phyloP scores from a whole-genome alignment of 2,113 vertebrate species.

The Bubo scandiacus region DNA sequence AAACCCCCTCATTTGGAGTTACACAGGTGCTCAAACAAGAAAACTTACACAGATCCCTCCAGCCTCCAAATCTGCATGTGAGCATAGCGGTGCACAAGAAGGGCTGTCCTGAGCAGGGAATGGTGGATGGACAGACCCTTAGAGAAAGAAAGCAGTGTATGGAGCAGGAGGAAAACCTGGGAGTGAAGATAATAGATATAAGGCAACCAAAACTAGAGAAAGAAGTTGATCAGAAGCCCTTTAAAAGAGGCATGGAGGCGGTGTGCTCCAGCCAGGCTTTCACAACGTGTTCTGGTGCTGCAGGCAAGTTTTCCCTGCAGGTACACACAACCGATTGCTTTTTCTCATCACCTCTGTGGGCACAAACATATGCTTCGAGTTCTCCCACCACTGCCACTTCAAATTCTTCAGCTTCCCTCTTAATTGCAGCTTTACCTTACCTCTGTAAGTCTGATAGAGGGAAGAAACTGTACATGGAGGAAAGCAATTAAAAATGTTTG shows the following conservation, averaged over 20 bases:
- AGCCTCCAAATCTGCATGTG: background rate
- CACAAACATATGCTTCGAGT: rapidly evolving
- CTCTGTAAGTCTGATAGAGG: background rate
- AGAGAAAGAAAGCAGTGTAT: background rate
- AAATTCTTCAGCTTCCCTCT: background rate
- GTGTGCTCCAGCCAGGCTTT: background rate
- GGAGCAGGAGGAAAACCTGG: background rate
- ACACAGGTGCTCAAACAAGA: background rate
- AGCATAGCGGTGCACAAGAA: background rate
- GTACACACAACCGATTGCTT: background rate
- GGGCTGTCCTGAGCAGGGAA: background rate
- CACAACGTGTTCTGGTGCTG: rapidly evolving
- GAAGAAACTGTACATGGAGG: background rate
- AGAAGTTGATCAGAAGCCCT: background rate
- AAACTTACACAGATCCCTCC: background rate
- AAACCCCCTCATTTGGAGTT: background rate
- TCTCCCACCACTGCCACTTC: background rate
- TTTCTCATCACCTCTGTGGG: background rate
- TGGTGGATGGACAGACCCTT: background rate
- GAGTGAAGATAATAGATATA: background rate
- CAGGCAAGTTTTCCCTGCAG: background rate
- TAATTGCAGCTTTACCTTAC: background rate
- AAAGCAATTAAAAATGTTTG: background rate
- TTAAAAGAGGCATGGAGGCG: background rate
- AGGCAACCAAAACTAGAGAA: background rate